Base-by-base conservation (phyloP, 2,113 vertebrate species). In the Gulo gulo region DNA sequence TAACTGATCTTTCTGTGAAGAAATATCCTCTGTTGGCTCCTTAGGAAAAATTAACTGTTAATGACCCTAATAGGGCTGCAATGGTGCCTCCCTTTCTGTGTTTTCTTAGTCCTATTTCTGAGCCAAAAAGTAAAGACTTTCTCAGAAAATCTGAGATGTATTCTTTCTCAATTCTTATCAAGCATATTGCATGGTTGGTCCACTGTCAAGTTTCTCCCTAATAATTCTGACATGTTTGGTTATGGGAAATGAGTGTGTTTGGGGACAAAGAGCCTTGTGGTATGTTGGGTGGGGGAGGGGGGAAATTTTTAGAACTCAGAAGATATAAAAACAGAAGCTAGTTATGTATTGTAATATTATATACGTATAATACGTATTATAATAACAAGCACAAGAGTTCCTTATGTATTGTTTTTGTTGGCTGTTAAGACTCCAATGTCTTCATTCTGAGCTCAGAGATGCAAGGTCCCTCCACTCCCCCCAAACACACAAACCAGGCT, bases 191-290 rank as follows among this genome's bases (percentile, higher is more conserved):
- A 18, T 90, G 71, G 34, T 55, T 88, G 59, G 59, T 90, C 63
- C 47, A 13, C 83, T 88, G 92, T 94, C 97, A 94, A 90, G 67
- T 78, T 94, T 94, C 94, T 96, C 55, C 69, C 84, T 95, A 76
- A 81, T 79, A 76, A 92, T 96, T 92, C 69, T 95, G 90, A 97
- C 80, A 76, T 78, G 31, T 97, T 95, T 97, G 50, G 50, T 52
- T 52, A 52, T 52, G 50, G 50, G 50, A 14, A 52, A 52, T 52
- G 50, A 52, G 14, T 52, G 50, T 52, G 14, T 52, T 52, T 52
- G 50, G 50, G 13, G 50, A 52, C 50, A 83, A 69, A 95, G 80
- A 83, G 71, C 78, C 31, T 21, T 52, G 47, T 52, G 31, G 18
- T 76, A 18, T 52, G 76, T 34, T 50, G 79, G 29, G 63, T 3